Evolutionary conservation across 2,888 invertebrate species (phyloP).

Genomic region (Drosophila kanekoi): DNA sequence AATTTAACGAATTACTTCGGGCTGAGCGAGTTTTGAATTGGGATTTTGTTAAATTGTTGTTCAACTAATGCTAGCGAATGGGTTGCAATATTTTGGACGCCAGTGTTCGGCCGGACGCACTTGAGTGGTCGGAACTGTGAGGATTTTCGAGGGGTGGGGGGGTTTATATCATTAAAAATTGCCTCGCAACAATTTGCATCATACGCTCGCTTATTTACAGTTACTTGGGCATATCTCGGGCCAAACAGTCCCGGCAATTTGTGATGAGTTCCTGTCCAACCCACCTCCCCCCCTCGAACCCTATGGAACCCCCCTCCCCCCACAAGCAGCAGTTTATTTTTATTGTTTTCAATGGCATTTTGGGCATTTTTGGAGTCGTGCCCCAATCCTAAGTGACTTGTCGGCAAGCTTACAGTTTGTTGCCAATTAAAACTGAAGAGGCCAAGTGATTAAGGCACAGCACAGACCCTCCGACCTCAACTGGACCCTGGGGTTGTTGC

Average conservation of each 20-base stretch:
- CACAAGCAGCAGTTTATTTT: slow-evolving; percentile 51
- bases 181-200: slow-evolving; percentile 33
- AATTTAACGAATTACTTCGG: slow-evolving; percentile 67
- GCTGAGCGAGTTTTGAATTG: slow-evolving; percentile 48
- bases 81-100: slow-evolving; percentile 43
- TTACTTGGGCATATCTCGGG: slow-evolving; percentile 53
- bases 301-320: neutral
- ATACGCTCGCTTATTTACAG: slow-evolving; percentile 29
- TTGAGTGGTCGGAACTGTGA: slow-evolving; percentile 2
- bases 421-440: slow-evolving; percentile 80
- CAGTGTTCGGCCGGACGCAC: slow-evolving; percentile 41
- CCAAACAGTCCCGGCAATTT: slow-evolving; percentile 39
- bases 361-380: slow-evolving; percentile 47
- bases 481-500: slow-evolving; percentile 32
- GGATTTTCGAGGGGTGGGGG: neutral
- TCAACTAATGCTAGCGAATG: slow-evolving; percentile 33
- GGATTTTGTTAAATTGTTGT: slow-evolving; percentile 48
- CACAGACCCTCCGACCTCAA: slow-evolving; percentile 18
- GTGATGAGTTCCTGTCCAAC: slow-evolving; percentile 22
- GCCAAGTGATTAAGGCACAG: slow-evolving; percentile 71
- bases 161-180: slow-evolving; percentile 52
- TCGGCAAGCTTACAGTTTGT: slow-evolving; percentile 71
- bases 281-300: neutral
- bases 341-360: slow-evolving; percentile 64
- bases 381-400: slow-evolving; percentile 60